phyloP scores from a whole-genome alignment of 1,140 invertebrate species.

The Hormaphis cornu region DNA sequence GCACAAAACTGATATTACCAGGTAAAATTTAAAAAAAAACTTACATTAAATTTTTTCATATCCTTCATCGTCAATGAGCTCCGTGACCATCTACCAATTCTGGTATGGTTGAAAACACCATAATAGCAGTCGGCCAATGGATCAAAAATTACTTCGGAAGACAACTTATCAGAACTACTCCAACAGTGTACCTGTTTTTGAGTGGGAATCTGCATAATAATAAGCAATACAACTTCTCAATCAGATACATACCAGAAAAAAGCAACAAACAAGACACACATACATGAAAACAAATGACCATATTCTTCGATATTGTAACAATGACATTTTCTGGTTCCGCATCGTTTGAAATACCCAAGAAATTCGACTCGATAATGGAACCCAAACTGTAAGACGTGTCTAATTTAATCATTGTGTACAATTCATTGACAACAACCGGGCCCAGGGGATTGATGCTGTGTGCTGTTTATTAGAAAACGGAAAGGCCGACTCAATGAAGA shows the following conservation, averaged over 20 bases:
- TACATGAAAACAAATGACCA: conserved; percentile 31
- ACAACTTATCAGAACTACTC: conserved; percentile 28
- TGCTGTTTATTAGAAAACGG: no score
- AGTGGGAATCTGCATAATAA: background rate
- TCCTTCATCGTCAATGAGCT: conserved; percentile 4
- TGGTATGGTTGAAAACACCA: conserved; percentile 22
- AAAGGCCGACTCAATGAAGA: no score
- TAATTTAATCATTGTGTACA: conserved; percentile 24
- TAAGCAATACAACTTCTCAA: background rate
- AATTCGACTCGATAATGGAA: conserved; percentile 23
- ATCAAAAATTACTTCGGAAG: conserved; percentile 18
- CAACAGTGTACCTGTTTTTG: conserved; percentile 22
- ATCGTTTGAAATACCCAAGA: conserved; percentile 20
- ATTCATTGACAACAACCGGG: no score
- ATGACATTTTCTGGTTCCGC: conserved; percentile 8
- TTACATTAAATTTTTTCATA: conserved; percentile 26
- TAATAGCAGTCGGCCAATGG: conserved; percentile 13
- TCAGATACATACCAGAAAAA: background rate
- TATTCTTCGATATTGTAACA: conserved; percentile 17
- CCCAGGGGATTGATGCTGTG: no score
- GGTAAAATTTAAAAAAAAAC: background rate
- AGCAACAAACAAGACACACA: background rate
- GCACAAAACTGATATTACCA: background rate
- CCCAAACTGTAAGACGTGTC: conserved; percentile 23
- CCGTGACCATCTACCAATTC: conserved; percentile 2